phyloP scores from a whole-genome alignment of 2,113 vertebrate genomes.

The Heliornis fulica region DNA sequence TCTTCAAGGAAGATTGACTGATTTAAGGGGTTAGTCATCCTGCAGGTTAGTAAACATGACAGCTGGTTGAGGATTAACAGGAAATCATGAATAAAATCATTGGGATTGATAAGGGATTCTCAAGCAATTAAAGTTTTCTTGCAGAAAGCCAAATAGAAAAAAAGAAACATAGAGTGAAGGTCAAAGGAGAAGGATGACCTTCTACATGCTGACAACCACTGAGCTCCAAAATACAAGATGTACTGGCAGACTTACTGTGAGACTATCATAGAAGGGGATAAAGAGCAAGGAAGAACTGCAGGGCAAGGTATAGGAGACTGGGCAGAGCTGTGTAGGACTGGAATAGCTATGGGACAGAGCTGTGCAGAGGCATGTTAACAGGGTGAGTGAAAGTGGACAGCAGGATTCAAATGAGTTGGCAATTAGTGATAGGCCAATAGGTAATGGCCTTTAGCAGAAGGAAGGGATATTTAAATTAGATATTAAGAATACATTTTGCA shows the following conservation, averaged over 20 bases:
- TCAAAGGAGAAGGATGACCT: slow-evolving; percentile 5
- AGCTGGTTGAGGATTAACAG: slow-evolving; percentile 62
- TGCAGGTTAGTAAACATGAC: slow-evolving; percentile 63
- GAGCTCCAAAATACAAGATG: not conserved
- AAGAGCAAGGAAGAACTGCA: not conserved
- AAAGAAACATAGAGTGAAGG: not conserved
- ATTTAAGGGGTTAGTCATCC: slow-evolving; percentile 21
- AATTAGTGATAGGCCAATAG: not conserved
- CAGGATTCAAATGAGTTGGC: not conserved
- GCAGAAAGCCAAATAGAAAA: not conserved
- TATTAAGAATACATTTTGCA: too few species aligned
- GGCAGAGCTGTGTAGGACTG: not conserved
- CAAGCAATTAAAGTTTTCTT: slow-evolving; percentile 48
- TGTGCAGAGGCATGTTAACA: not conserved
- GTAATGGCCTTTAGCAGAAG: too few species aligned
- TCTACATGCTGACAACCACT: not conserved
- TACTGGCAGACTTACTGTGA: not conserved
- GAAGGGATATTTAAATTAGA: too few species aligned
- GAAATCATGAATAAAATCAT: slow-evolving; percentile 60
- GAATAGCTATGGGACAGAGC: not conserved
- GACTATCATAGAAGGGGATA: not conserved
- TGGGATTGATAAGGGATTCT: slow-evolving; percentile 53
- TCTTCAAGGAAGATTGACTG: slow-evolving; percentile 45
- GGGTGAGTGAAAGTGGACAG: not conserved
- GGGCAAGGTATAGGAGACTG: not conserved